Evolutionary conservation across 2,113 vertebrate species (phyloP).

Genomic region (Alosa alosa): DNA sequence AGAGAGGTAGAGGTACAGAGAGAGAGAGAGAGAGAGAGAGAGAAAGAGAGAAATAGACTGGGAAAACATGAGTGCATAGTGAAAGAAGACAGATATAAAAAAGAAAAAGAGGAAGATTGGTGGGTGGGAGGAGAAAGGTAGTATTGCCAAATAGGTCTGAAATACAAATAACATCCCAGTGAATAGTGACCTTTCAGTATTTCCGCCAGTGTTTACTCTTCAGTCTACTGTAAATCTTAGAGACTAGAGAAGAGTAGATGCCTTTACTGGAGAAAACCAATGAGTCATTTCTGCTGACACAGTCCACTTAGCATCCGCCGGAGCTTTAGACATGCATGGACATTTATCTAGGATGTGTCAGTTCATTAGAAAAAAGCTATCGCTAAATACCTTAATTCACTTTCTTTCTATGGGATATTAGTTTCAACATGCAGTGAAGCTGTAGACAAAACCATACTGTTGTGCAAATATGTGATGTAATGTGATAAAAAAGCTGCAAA

Average conservation of each 20-base stretch:
- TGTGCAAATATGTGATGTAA: too few species aligned
- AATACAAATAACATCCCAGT: background rate
- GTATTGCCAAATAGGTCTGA: background rate
- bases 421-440: background rate
- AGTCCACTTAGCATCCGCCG: background rate
- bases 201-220: background rate
- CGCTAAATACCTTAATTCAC: background rate
- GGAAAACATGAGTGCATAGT: background rate
- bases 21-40: background rate
- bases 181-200: slow-evolving; percentile 1
- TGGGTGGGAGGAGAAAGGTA: background rate
- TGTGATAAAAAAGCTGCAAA: too few species aligned
- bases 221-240: background rate
- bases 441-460: background rate
- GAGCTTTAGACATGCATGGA: background rate
- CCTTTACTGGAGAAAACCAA: background rate
- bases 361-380: background rate
- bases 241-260: background rate
- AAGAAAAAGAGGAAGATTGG: background rate
- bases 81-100: background rate
- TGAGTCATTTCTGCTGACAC: background rate
- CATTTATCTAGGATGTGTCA: background rate
- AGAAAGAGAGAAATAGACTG: background rate
- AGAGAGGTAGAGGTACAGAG: slow-evolving; percentile 11
- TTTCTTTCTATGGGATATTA: background rate